A percentile compares a stretch with the other conserved stretches of the same genome.
These are phyloP conservation scores for Opisthocomus hoazin DNA, from an alignment of 2,113 vertebrate genomes.

Conservation along the genomic window DNA sequence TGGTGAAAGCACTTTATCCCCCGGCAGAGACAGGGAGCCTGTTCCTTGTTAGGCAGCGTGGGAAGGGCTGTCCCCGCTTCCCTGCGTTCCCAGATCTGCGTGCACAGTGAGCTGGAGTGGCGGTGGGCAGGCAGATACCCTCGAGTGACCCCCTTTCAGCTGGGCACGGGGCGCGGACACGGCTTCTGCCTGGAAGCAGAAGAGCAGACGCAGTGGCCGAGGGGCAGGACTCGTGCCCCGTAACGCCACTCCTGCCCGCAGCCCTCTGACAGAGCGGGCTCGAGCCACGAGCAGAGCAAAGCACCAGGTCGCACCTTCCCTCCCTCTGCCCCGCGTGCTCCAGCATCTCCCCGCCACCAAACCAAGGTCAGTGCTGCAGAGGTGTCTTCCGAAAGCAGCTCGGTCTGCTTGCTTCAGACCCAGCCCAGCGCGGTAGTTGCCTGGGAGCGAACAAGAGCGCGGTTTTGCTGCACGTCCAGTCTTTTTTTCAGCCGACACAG, in stretches of 20 bases:
- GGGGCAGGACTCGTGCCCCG: background rate
- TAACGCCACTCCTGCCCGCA: accelerated
- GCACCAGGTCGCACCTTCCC: background rate
- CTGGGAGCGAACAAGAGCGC: background rate
- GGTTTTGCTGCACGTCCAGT: accelerated
- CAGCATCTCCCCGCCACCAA: background rate
- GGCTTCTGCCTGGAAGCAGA: background rate
- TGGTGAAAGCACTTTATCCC: conserved; percentile 59
- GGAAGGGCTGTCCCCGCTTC: background rate
- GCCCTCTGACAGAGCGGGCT: accelerated
- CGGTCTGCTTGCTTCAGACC: background rate
- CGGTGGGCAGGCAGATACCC: background rate
- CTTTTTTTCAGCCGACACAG: background rate
- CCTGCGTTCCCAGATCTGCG: background rate
- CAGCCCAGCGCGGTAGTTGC: background rate
- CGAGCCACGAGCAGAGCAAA: accelerated
- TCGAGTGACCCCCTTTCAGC: background rate
- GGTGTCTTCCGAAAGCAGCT: background rate
- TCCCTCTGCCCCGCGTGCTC: background rate
- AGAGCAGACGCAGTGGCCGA: accelerated
- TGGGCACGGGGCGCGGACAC: background rate
- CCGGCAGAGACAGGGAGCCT: background rate
- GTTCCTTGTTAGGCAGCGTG: background rate
- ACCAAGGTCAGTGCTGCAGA: background rate
- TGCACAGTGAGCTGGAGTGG: background rate